Evolutionary conservation across 92 coral and sea anemone genomes (phyloP).

Genomic region (Parazoanthus atlanticus): DNA sequence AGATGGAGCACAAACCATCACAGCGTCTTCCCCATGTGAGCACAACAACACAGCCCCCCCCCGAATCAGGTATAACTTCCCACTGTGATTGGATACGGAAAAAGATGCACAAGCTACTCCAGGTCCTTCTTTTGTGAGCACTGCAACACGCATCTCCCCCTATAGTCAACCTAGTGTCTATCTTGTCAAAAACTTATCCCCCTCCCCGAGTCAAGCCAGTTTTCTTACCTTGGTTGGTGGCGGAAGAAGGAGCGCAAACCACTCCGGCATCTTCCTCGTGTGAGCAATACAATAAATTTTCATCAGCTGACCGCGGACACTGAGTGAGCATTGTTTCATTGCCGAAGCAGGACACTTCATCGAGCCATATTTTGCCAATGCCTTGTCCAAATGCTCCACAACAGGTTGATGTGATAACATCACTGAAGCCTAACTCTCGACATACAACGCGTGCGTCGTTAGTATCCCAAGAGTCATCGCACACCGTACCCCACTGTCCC

Average conservation of each 20-base stretch:
- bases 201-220: neutral
- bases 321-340: neutral
- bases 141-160: too few relatives aligned
- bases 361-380: slow-evolving; percentile 16
- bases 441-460: slow-evolving; percentile 24
- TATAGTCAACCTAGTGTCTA: neutral
- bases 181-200: neutral
- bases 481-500: slow-evolving; percentile 29
- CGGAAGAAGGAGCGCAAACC: neutral
- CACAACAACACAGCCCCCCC: too few relatives aligned
- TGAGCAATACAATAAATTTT: slow-evolving; percentile 1
- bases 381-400: slow-evolving; percentile 25
- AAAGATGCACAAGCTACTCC: too few relatives aligned
- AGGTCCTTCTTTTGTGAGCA: too few relatives aligned
- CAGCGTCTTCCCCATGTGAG: neutral
- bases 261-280: slow-evolving; percentile 2
- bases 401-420: slow-evolving; percentile 10
- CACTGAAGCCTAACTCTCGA: slow-evolving; percentile 26
- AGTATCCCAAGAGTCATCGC: slow-evolving; percentile 1
- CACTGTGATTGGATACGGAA: too few relatives aligned
- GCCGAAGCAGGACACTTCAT: slow-evolving; percentile 10
- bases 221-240: neutral
- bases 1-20: neutral
- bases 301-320: neutral
- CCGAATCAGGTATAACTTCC: too few relatives aligned